Evolutionary conservation across 2,888 invertebrate genomes (phyloP).

Genomic region (Mellilla xanthometata): DNA sequence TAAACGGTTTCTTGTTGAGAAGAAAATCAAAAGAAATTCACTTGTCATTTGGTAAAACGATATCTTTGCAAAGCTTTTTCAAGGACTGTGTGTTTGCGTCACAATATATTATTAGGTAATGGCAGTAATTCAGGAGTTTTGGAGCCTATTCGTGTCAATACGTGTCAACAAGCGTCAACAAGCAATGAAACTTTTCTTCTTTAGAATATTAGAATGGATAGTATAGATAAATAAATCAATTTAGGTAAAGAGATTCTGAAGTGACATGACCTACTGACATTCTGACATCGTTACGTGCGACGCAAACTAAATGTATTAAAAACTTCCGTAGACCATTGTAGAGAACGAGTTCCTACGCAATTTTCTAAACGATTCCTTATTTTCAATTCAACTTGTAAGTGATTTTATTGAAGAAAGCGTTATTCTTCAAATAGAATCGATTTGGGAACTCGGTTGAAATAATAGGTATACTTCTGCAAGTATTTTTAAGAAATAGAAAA

Average conservation of each 20-base stretch:
- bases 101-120: no score
- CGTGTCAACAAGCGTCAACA: no score
- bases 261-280: constrained; percentile 7
- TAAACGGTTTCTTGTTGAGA: neutral
- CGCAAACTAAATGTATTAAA: constrained; percentile 33
- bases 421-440: constrained; percentile 10
- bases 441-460: constrained; percentile 3
- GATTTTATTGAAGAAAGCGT: constrained; percentile 29
- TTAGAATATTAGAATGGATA: no score
- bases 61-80: constrained; percentile 6
- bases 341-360: constrained; percentile 27
- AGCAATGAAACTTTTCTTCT: no score
- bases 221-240: no score
- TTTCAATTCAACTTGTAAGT: constrained; percentile 34
- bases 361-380: constrained; percentile 35
- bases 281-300: constrained; percentile 23
- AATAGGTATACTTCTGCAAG: neutral
- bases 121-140: no score
- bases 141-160: no score
- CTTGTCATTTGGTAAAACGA: constrained; percentile 12
- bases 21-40: neutral
- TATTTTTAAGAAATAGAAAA: no score
- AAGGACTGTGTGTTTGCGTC: constrained; percentile 7
- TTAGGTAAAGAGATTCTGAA: no score
- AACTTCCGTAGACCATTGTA: constrained; percentile 29